A percentile compares a stretch with the other conserved stretches of the same genome.
These are phyloP conservation scores for Blera fallax DNA, from an alignment of 2,888 invertebrate species.

Conservation along the genomic window DNA sequence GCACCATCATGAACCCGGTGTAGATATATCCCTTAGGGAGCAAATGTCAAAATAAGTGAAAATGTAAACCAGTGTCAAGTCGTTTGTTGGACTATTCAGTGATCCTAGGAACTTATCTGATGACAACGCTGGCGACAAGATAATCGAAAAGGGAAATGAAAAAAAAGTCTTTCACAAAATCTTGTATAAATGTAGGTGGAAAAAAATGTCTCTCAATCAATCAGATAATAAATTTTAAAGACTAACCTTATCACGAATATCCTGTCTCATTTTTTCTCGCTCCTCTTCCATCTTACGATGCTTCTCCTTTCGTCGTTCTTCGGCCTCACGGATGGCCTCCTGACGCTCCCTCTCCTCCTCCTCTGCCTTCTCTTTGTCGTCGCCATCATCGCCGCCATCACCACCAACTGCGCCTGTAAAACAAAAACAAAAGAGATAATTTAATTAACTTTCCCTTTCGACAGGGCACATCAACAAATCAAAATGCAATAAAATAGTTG, in stretches of 20 bases:
- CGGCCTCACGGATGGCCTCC: slow-evolving; percentile 98
- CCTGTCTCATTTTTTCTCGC: slow-evolving; percentile 99
- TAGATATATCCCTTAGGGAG: not conserved
- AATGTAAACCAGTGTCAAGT: slow-evolving; percentile 31
- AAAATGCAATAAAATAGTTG: slow-evolving; percentile 1
- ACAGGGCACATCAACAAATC: slow-evolving; percentile 11
- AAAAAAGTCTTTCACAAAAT: not conserved
- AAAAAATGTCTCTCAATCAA: not conserved
- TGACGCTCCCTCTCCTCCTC: slow-evolving; percentile 98
- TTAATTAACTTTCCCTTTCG: slow-evolving; percentile 33
- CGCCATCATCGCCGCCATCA: slow-evolving; percentile 94
- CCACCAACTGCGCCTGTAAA: slow-evolving; percentile 93
- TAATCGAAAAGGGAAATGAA: slow-evolving; percentile 20
- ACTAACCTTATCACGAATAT: slow-evolving; percentile 98
- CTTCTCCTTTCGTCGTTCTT: slow-evolving; percentile 99
- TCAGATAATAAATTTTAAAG: not conserved
- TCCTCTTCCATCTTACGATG: slow-evolving; percentile 99
- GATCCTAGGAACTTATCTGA: not conserved
- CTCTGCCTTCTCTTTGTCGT: slow-evolving; percentile 98
- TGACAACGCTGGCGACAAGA: not conserved
- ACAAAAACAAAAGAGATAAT: slow-evolving; percentile 13
- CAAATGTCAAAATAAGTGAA: slow-evolving; percentile 27
- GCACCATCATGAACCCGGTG: not conserved
- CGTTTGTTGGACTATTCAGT: not conserved
- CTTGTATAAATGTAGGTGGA: not conserved